Conservation (phyloP, 2,113 vertebrate species). For the Montifringilla adamsi region DNA sequence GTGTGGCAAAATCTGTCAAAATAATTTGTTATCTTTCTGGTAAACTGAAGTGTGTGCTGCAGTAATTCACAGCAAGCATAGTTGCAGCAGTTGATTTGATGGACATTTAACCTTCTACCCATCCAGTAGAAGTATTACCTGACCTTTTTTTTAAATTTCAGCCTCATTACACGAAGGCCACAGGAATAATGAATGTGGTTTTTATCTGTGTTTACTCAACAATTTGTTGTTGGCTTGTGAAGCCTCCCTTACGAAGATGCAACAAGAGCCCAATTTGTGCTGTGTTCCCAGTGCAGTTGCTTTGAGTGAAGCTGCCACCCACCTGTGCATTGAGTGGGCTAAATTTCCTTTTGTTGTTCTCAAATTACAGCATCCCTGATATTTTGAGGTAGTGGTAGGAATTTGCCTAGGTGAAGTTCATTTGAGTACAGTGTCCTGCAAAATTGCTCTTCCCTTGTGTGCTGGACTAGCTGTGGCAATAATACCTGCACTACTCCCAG, state of each 20-base stretch:
- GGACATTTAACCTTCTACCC: not conserved
- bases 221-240: not conserved
- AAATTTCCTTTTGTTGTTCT: not conserved
- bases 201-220: not conserved
- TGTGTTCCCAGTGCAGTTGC: not conserved
- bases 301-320: not conserved
- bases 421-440: not conserved
- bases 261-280: not conserved
- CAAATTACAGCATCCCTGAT: not conserved
- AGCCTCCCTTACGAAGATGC: not conserved
- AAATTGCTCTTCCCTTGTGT: not conserved
- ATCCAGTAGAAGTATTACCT: not conserved
- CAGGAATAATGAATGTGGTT: not conserved
- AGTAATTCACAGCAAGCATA: not conserved
- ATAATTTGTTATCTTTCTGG: not conserved
- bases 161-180: not conserved
- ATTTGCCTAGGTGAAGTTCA: not conserved
- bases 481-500: accelerated
- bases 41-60: not conserved
- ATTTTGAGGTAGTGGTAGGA: not conserved
- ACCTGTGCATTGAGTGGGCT: not conserved
- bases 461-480: not conserved
- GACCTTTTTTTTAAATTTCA: not conserved
- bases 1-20: not conserved
- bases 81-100: not conserved